A percentile compares a stretch with the other conserved stretches of the same genome.
phyloP scores from a whole-genome alignment of 2,113 vertebrate species.

The Prietella phreatophila region DNA sequence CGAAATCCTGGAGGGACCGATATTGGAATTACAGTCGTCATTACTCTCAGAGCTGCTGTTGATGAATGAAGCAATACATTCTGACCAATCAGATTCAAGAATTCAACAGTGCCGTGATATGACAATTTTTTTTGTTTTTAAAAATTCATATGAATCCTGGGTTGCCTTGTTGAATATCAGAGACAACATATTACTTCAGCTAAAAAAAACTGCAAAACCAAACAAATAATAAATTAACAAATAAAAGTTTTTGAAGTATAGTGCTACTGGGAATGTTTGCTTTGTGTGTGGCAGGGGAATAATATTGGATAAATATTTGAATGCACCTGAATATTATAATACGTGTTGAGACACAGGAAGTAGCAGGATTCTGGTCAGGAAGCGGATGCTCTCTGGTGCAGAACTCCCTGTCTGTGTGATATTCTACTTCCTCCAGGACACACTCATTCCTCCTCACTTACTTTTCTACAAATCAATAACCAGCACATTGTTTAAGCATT shows the following conservation, averaged over 20 bases:
- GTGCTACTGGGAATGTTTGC: neutral
- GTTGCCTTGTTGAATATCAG: neutral
- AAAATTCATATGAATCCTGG: no score
- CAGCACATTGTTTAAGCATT: neutral
- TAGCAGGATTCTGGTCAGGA: conserved; percentile 72
- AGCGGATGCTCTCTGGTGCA: conserved; percentile 57
- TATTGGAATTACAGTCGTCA: neutral
- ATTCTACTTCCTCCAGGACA: conserved; percentile 3
- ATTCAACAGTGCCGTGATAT: neutral
- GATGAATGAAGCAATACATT: neutral
- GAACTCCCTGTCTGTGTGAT: neutral
- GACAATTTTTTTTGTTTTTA: no score
- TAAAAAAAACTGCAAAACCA: neutral
- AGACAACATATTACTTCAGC: neutral
- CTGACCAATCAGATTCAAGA: neutral
- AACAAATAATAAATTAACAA: neutral
- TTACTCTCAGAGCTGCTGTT: neutral
- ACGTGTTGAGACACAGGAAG: conserved; percentile 73
- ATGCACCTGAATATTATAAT: neutral
- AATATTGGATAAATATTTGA: conserved; percentile 27
- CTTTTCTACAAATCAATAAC: conserved; percentile 16
- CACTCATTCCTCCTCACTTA: neutral
- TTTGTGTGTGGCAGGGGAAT: conserved; percentile 58
- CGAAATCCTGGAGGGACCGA: no score
- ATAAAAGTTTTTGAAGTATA: neutral